Evolutionary conservation across 2,113 vertebrate genomes (phyloP).

Genomic region (Anseranas semipalmata): DNA sequence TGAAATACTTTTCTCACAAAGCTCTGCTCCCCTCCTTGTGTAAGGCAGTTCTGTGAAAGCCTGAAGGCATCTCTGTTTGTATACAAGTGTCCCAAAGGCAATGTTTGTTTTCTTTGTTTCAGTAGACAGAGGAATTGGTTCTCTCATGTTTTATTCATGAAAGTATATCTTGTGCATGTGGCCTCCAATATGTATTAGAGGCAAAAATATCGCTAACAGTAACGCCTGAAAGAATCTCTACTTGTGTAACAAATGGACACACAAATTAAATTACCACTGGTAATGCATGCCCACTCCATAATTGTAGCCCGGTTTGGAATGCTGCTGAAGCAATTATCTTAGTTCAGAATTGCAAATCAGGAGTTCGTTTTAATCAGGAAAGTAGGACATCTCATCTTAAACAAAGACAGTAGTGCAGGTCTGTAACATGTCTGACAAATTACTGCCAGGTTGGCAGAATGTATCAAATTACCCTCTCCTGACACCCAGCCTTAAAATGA

Average conservation of each 20-base stretch:
- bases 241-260: constrained; percentile 55
- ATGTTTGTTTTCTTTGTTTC: constrained; percentile 59
- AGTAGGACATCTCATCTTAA: not conserved
- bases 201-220: constrained; percentile 27
- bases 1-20: not conserved
- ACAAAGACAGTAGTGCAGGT: not conserved
- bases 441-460: not conserved
- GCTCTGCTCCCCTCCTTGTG: not conserved
- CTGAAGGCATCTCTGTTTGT: constrained; percentile 10
- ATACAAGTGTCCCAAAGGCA: constrained; percentile 43
- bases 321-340: constrained; percentile 50
- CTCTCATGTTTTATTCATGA: constrained; percentile 74
- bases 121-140: constrained; percentile 33
- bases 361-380: not conserved
- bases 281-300: constrained; percentile 35
- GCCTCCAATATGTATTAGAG: constrained; percentile 29
- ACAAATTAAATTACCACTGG: constrained; percentile 63
- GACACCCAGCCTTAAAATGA: not conserved
- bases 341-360: constrained; percentile 14
- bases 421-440: not conserved
- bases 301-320: constrained; percentile 22
- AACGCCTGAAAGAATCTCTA: constrained; percentile 39
- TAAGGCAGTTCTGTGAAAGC: constrained; percentile 9
- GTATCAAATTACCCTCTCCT: not conserved
- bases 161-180: constrained; percentile 24